Percentiles rank a stretch among this genome's conserved stretches.
phyloP scores from a whole-genome alignment of 2,797 vertebrate species.

The Dipus sagitta region DNA sequence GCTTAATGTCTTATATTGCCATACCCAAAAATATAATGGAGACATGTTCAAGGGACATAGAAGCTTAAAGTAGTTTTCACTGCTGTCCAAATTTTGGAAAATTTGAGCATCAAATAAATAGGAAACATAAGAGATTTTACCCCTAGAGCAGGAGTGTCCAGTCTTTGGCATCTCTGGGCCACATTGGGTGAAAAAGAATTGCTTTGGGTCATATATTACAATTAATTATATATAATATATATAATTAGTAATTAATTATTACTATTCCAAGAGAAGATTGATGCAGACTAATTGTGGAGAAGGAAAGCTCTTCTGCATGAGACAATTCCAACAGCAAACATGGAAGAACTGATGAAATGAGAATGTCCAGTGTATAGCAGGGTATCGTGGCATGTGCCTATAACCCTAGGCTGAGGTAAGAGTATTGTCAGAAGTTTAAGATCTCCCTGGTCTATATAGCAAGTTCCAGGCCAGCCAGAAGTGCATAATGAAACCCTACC shows the following conservation, averaged over 20 bases:
- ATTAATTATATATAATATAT: no score
- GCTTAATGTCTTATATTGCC: background rate
- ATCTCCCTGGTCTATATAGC: no score
- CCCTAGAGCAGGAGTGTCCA: no score
- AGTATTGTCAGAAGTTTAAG: no score
- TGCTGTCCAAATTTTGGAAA: background rate
- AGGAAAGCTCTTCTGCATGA: background rate
- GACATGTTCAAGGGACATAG: background rate
- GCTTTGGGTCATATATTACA: background rate
- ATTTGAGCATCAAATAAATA: background rate
- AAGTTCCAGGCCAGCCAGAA: no score
- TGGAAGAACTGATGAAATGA: background rate
- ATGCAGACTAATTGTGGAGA: background rate
- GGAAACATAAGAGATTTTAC: background rate
- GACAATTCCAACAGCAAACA: background rate
- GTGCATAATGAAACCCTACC: no score
- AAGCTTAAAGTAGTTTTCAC: background rate
- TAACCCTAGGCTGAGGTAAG: no score
- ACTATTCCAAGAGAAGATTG: background rate
- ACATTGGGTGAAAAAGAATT: no score
- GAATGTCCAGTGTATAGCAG: background rate
- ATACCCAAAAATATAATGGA: background rate
- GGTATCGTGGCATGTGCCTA: no score
- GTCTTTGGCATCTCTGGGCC: no score
- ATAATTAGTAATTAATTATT: no score